phyloP scores from a whole-genome alignment of 2,888 invertebrate genomes.

The Volucella zonaria region DNA sequence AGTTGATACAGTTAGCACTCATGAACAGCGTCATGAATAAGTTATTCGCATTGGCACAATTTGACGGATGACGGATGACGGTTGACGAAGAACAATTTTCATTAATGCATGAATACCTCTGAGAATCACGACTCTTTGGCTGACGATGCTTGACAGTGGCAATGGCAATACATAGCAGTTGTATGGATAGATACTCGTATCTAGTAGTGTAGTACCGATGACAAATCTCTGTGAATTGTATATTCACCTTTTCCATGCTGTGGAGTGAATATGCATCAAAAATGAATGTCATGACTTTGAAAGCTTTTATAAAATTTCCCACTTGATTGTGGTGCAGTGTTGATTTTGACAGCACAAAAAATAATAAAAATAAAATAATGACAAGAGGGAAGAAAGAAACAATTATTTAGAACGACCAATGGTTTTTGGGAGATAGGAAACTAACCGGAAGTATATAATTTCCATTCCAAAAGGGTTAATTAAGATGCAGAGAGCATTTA shows the following conservation, averaged over 20 bases:
- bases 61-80: neutral
- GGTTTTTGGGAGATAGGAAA: neutral
- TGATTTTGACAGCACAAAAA: constrained; percentile 4
- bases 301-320: constrained; percentile 31
- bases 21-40: constrained; percentile 36
- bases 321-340: constrained; percentile 39
- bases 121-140: constrained; percentile 22
- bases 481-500: no score
- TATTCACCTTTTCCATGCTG: constrained; percentile 8
- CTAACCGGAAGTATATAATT: no score
- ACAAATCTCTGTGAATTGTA: constrained; percentile 30
- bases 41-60: constrained; percentile 46
- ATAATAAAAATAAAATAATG: neutral
- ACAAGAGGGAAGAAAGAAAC: neutral
- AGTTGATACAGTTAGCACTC: constrained; percentile 19
- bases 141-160: neutral
- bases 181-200: no score
- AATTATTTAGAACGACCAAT: neutral
- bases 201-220: neutral
- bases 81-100: constrained; percentile 5
- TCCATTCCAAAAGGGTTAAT: no score
- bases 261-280: constrained; percentile 31
- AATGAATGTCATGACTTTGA: constrained; percentile 37
- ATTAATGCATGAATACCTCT: constrained; percentile 50
- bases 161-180: no score